Base-by-base conservation (phyloP, 2,113 vertebrate genomes). In the Galbula dea region DNA sequence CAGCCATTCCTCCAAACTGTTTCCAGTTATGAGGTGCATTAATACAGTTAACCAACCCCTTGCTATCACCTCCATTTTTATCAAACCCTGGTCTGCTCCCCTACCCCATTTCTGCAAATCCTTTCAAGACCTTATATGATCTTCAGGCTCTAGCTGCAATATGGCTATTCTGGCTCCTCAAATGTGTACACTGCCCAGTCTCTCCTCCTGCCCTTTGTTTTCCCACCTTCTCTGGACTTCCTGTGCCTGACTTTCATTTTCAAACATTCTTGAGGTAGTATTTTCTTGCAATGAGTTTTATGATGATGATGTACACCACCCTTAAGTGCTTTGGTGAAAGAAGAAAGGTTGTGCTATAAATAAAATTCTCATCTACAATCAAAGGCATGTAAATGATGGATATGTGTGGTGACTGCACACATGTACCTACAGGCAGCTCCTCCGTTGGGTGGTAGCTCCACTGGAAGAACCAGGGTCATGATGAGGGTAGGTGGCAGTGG, bases 301-400 rank as follows among this genome's bases (percentile, higher is more conserved):
- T 86, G 30, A 83, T 43, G 51, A 51, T 86, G 82, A 94, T 84
- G 43, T 93, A 95, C 91, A 93, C 85, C 86, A 89, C 58, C 68
- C 63, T 91, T 90, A 94, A 93, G 90, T 93, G 77, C 77, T 88
- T 72, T 71, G 67, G 77, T 90, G 71, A 87, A 75, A 51, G 76
- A 88, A 93, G 37, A 87, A 90, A 94, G 71, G 89, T 87, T 89
- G 51, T 84, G 55, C 91, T 80, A 96, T 95, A 93, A 91, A 90
- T 92, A 93, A 95, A 93, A 65, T 61, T 57, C 74, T 78, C 89
- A 81, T 93, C 86, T 89, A 48, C 22, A 0, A 41, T 75, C 85
- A 88, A 61, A 86, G 43, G 85, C 78, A 69, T 61, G 36, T 26
- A 67, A 79, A 36, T 67, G 77, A 84, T 83, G 55, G 66, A 86